Percentiles rank a stretch among this genome's conserved stretches.
Conservation (phyloP, 2,113 vertebrate genomes). For the Upupa epops region DNA sequence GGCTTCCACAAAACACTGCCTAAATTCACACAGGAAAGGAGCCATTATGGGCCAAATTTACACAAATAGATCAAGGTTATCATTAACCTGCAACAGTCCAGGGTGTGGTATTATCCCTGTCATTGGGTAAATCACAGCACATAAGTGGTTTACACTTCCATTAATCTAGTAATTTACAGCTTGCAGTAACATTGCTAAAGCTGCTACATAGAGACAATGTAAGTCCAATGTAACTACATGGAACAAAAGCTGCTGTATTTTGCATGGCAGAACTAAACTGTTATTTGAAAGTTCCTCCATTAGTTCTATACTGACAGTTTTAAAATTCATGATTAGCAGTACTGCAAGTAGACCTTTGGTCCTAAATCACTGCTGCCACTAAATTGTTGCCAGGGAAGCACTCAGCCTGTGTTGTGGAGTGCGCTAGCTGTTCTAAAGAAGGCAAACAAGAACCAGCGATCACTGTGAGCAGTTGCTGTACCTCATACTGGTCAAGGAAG, state of each 20-base stretch:
- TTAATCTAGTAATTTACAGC: fast-evolving
- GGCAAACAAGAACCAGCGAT: background rate
- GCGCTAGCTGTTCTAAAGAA: background rate
- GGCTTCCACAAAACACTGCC: background rate
- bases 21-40: background rate
- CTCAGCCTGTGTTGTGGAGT: background rate
- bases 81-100: background rate
- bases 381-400: background rate
- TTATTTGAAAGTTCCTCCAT: background rate
- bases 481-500: conserved; percentile 89
- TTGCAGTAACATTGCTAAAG: background rate
- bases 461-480: background rate
- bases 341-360: background rate
- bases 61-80: background rate
- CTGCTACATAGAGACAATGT: background rate
- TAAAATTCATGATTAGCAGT: too few species aligned
- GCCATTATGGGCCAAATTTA: fast-evolving
- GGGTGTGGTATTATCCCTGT: background rate
- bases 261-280: background rate
- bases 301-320: background rate
- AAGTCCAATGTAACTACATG: background rate
- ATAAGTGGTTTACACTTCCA: too few species aligned
- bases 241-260: background rate
- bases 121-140: background rate
- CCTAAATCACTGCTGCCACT: background rate